Base-by-base conservation (phyloP, 1,140 invertebrate species). In the Hyphantria cunea region DNA sequence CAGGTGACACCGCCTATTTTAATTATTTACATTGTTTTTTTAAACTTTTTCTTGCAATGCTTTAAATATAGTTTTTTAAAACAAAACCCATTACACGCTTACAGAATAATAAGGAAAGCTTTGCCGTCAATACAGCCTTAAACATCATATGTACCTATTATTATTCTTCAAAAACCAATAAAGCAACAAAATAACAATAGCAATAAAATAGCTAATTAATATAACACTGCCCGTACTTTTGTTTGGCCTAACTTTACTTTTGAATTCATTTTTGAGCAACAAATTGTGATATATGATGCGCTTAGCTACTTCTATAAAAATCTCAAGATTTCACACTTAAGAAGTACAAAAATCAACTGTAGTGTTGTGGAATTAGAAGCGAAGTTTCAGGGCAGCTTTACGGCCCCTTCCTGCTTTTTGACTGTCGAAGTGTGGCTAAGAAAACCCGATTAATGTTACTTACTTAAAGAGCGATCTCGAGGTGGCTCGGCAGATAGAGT, bases 401-500 rank as follows among this genome's bases (percentile, higher is more conserved):
- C 9, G 9, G 9, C 3, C 3, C 0, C 14, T 51, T 60, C 9
- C 0, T 17, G 13, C 56, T 5, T 60, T 60, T 60, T 42, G 7
- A 10, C 10, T 17, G 17, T 50, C 31, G 9, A 15, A 8, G 17
- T 6, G 56, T 13, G 13, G 37, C 48, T 60, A 51, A 47, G 63
- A 78, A 80, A 78, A 80, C 78, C 76, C 84, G 80, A 89, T 89
- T 89, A 89, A 89, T 89, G 86, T 89, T 86, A 89, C 86, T 89
- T 86, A 89, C 86, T 89, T 84, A 88, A 81, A 86, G 75, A 71
- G 70, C 66, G 74, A 84, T 74, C 79, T 79, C 69, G 78, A 76
- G 76, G 64, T 86, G 69, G 70, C 70, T 77, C 71, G 53, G 37
- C 67, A 74, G 82, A 84, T 81, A 82, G 80, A 66, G 64, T 86